Evolutionary conservation across 2,888 invertebrate species (phyloP), one percentile per base, ranked within the genome.

Genomic region (Epistrophe eligans): DNA sequence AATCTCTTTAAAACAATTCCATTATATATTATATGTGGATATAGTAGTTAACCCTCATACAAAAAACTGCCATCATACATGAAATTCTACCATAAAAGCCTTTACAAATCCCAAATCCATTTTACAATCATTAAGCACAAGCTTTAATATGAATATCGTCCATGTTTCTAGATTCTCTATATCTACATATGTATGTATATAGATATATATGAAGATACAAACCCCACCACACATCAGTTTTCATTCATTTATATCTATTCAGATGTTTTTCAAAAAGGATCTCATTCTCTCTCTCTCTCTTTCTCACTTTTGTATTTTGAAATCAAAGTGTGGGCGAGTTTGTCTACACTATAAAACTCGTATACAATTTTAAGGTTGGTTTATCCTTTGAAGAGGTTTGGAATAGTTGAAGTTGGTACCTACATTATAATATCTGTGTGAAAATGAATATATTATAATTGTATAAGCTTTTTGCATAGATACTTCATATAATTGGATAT

Each of bases 91-190:
- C 13, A 74, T 80, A 77, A 73, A 84, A 81, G 73, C 66, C 82
- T 58, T 60, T 64, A 74, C 45, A 82, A 85, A 85, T 82, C 70
- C 82, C 57, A 45, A 70, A 82, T 77, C 73, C 82, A 82, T 77
- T 85, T 74, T 70, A 76, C 58, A 66, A 84, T 84, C 74, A 79
- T 79, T 84, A 72, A 71, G 70, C 64, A 40, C 64, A 71, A 45
- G 79, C 62, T 62, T 79, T 70, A 43, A 58, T 35, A 66, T 50
- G 50, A n/a, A 52, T 28, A 67, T 67, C 50, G 50, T 50, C 50
- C n/a, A 28, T 64, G 24, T 17, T 48, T 10, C 48, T 17, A 48
- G 48, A 17, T 0, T 45, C 0, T 43, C n/a, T 45, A 45, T 15
- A 15, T 0, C 0, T 45, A 4, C 48, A 45, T 8, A 8, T n/a